phyloP scores from a whole-genome alignment of 2,113 vertebrate species.

The Calypte anna region DNA sequence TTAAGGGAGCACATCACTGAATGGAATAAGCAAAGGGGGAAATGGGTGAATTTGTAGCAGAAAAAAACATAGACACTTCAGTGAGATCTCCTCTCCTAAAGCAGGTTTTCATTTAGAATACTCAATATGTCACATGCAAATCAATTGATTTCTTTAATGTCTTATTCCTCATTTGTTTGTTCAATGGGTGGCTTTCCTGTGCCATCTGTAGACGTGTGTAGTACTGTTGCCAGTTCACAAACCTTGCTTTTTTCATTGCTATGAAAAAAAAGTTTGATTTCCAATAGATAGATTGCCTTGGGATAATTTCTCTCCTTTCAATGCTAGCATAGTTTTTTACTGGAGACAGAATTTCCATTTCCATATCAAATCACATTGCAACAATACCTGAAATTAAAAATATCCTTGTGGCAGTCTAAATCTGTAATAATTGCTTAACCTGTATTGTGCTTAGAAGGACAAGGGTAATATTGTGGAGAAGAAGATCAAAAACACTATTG shows the following conservation, averaged over 20 bases:
- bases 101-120: not conserved
- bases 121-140: not conserved
- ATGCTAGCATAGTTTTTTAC: not conserved
- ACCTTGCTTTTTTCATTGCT: not conserved
- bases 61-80: not conserved
- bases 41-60: not conserved
- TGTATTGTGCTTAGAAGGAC: not conserved
- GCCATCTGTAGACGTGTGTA: not conserved
- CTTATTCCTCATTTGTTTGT: not conserved
- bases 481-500: not conserved
- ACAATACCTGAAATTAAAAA: not conserved
- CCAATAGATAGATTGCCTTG: not conserved
- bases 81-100: not conserved
- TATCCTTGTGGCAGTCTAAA: not conserved
- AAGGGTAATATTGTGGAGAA: not conserved
- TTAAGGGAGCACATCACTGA: not conserved
- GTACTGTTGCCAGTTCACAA: not conserved
- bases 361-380: not conserved
- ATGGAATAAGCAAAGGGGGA: not conserved
- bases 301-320: not conserved
- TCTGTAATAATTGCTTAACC: not conserved
- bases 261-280: not conserved
- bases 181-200: not conserved
- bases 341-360: not conserved
- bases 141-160: not conserved